Conservation (phyloP, 2,888 invertebrate genomes). For the Vanessa cardui region DNA sequence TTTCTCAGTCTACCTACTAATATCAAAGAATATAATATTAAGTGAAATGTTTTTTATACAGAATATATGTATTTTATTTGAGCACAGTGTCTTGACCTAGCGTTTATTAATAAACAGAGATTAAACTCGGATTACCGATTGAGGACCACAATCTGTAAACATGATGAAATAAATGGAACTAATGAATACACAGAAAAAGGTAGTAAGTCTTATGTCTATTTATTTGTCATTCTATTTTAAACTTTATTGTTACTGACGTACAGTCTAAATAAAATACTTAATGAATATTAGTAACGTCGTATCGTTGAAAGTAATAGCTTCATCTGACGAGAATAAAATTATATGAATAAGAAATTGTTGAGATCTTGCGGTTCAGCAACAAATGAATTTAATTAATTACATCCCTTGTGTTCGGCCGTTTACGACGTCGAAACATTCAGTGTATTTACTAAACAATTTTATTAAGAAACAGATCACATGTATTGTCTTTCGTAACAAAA, state of each 20-base stretch:
- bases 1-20: too few relatives aligned
- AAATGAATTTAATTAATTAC: constrained; percentile 1
- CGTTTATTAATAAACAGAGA: neutral
- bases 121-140: neutral
- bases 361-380: constrained; percentile 6
- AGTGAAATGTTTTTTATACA: too few relatives aligned
- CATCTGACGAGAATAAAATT: constrained; percentile 26
- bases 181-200: neutral
- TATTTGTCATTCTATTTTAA: neutral
- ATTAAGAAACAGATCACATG: too few relatives aligned
- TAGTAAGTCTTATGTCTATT: neutral
- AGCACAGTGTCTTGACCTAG: too few relatives aligned
- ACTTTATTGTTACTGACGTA: neutral
- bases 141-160: neutral
- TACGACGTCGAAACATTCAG: too few relatives aligned
- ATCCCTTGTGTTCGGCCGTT: too few relatives aligned
- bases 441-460: too few relatives aligned
- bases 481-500: too few relatives aligned
- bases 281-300: neutral
- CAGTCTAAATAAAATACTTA: neutral
- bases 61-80: too few relatives aligned
- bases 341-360: constrained; percentile 23
- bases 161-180: constrained; percentile 2
- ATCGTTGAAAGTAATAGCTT: constrained; percentile 6
- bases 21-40: too few relatives aligned